These are phyloP conservation scores for Mustela erminea DNA, from an alignment of 2,797 vertebrate species.

Conservation along the genomic window DNA sequence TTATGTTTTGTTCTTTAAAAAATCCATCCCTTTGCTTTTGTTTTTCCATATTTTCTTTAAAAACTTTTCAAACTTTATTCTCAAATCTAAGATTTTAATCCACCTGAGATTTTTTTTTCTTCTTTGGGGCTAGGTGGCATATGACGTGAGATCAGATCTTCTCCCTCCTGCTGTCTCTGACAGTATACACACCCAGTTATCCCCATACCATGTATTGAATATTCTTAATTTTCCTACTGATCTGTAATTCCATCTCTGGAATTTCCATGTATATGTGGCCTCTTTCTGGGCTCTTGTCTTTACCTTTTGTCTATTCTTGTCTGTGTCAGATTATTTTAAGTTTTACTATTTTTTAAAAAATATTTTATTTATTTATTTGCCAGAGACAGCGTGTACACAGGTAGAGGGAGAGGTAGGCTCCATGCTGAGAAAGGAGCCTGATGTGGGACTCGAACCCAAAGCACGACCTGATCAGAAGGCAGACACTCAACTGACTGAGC, in stretches of 20 bases:
- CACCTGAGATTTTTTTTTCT: neutral
- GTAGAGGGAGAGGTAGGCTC: neutral
- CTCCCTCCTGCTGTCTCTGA: neutral
- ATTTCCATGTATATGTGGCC: neutral
- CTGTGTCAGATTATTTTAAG: neutral
- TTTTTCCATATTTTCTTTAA: constrained; percentile 14
- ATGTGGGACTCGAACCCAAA: no score
- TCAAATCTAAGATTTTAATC: neutral
- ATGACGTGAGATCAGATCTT: neutral
- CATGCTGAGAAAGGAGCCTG: neutral
- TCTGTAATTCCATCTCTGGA: neutral
- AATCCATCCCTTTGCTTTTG: neutral
- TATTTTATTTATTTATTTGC: neutral
- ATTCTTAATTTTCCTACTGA: neutral
- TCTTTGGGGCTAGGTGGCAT: neutral
- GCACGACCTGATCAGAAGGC: neutral
- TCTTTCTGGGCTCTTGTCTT: neutral
- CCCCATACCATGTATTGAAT: neutral
- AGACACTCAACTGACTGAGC: neutral
- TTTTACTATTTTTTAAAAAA: neutral
- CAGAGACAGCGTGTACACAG: neutral
- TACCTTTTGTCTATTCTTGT: neutral
- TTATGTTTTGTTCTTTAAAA: neutral
- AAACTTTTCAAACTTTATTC: neutral
- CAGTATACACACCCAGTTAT: neutral